phyloP scores from a whole-genome alignment of 2,113 vertebrate species.

The Sakesphorus luctuosus region DNA sequence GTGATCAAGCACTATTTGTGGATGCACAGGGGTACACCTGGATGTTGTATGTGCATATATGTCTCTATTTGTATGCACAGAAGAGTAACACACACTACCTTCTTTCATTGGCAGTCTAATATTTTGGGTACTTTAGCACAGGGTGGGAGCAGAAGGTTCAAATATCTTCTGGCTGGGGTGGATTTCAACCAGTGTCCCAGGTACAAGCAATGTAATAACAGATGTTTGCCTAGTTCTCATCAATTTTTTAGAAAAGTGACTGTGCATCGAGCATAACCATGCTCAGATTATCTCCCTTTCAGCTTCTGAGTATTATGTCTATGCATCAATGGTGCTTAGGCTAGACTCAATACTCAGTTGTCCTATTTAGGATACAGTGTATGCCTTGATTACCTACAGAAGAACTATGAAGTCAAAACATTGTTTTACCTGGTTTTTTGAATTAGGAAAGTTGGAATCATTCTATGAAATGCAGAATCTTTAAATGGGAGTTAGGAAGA shows the following conservation, averaged over 20 bases:
- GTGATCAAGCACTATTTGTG: neutral
- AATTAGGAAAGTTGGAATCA: neutral
- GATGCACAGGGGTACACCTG: neutral
- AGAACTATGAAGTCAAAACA: neutral
- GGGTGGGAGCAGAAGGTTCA: neutral
- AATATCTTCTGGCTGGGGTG: neutral
- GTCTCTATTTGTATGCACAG: accelerated
- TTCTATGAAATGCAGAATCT: neutral
- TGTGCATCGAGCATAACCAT: neutral
- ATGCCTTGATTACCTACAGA: neutral
- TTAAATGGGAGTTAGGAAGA: neutral
- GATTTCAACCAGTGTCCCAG: neutral
- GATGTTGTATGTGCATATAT: accelerated
- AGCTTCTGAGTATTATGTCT: neutral
- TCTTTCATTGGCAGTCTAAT: neutral
- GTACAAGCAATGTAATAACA: neutral
- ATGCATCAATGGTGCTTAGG: neutral
- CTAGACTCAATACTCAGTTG: neutral
- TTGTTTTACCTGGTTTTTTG: neutral
- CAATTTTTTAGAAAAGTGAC: neutral
- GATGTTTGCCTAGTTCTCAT: neutral
- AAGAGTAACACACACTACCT: neutral
- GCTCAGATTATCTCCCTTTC: neutral
- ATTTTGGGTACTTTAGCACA: neutral
- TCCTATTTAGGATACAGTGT: neutral